Percentiles rank a stretch among this genome's conserved stretches.
Conservation (phyloP, 2,888 invertebrate species). For the Megamerina dolium region DNA sequence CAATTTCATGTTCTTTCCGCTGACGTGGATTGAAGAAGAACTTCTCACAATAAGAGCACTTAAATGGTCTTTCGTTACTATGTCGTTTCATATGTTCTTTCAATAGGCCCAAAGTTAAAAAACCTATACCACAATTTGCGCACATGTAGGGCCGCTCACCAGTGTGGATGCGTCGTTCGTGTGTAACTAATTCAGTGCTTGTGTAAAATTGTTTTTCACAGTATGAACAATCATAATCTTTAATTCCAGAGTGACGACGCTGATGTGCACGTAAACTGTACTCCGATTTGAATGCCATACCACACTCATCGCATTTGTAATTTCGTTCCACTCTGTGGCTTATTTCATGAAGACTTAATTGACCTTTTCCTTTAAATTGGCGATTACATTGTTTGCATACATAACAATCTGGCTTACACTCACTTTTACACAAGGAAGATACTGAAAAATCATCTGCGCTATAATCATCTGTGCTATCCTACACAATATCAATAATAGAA, state of each 20-base stretch:
- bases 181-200: neutral
- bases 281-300: neutral
- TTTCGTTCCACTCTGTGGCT: neutral
- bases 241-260: neutral
- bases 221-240: neutral
- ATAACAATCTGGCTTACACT: no score
- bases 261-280: neutral
- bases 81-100: neutral
- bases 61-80: neutral
- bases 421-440: no score
- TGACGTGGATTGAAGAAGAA: neutral
- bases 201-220: neutral
- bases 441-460: no score
- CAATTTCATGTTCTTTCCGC: neutral
- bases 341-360: no score
- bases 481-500: no score
- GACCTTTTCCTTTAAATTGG: no score
- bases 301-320: neutral
- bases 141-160: neutral
- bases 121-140: neutral
- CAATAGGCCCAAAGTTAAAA: neutral
- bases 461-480: no score
- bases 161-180: neutral
- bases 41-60: neutral
- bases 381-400: no score